phyloP scores from a whole-genome alignment of 2,797 vertebrate genomes.

The Paramormyrops hopkinsi region DNA sequence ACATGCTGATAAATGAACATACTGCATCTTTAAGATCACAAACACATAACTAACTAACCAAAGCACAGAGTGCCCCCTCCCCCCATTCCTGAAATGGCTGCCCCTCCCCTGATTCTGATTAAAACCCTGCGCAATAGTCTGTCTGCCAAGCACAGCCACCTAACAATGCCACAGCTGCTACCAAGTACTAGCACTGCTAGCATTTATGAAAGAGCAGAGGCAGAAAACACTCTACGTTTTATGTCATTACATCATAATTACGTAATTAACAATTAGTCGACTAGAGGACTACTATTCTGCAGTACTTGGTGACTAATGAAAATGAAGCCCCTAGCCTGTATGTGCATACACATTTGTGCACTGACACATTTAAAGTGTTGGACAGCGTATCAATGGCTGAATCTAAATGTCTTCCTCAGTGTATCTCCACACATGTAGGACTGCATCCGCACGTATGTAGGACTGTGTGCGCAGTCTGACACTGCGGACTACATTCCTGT shows the following conservation, averaged over 20 bases:
- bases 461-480: background rate
- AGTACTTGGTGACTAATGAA: background rate
- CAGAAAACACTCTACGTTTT: background rate
- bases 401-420: background rate
- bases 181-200: background rate
- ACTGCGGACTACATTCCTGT: background rate
- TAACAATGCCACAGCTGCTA: background rate
- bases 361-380: background rate
- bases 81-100: background rate
- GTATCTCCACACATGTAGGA: background rate
- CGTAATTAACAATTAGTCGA: background rate
- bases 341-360: background rate
- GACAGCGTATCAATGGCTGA: background rate
- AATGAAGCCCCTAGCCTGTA: background rate
- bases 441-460: background rate
- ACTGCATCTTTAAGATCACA: background rate
- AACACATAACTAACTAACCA: background rate
- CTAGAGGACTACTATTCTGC: background rate
- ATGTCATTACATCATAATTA: background rate
- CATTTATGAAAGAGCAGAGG: background rate
- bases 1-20: background rate
- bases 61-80: background rate
- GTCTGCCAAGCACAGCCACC: background rate
- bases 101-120: background rate
- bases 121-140: background rate